Conservation (phyloP, 2,888 invertebrate genomes). For the Mechanitis mazaeus region DNA sequence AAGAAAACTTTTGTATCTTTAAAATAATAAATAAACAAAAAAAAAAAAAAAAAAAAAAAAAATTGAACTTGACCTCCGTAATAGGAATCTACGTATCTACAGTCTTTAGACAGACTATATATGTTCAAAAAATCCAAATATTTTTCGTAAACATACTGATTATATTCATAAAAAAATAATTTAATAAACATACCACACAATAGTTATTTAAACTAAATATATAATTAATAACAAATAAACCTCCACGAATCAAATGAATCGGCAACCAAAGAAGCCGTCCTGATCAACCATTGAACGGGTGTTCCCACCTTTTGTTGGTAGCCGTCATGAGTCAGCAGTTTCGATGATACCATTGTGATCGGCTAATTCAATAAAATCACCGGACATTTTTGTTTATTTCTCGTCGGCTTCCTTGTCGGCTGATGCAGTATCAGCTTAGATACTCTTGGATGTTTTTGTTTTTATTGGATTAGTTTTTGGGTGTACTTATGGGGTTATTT, state of each 20-base stretch:
- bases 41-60: too few species aligned
- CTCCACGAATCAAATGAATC: constrained; percentile 21
- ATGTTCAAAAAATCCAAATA: too few species aligned
- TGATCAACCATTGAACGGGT: constrained; percentile 70
- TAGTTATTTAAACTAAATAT: neutral
- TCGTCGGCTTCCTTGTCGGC: constrained; percentile 64
- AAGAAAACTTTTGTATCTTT: too few species aligned
- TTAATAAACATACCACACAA: neutral
- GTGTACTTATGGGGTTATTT: too few species aligned
- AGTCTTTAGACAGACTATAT: neutral
- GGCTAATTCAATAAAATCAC: constrained; percentile 76
- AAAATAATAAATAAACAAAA: too few species aligned
- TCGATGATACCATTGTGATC: constrained; percentile 64
- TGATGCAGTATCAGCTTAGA: constrained; percentile 60
- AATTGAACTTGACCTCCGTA: too few species aligned
- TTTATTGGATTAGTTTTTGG: constrained; percentile 21
- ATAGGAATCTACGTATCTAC: too few species aligned
- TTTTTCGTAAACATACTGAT: neutral
- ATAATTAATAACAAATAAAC: constrained; percentile 5
- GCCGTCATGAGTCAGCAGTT: constrained; percentile 62
- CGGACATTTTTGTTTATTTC: constrained; percentile 72
- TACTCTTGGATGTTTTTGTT: constrained; percentile 45
- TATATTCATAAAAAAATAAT: neutral
- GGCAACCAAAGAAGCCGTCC: constrained; percentile 54
- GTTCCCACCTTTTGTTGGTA: constrained; percentile 73